These are phyloP conservation scores for Cydia splendana DNA, from an alignment of 1,140 invertebrate species.

Conservation along the genomic window DNA sequence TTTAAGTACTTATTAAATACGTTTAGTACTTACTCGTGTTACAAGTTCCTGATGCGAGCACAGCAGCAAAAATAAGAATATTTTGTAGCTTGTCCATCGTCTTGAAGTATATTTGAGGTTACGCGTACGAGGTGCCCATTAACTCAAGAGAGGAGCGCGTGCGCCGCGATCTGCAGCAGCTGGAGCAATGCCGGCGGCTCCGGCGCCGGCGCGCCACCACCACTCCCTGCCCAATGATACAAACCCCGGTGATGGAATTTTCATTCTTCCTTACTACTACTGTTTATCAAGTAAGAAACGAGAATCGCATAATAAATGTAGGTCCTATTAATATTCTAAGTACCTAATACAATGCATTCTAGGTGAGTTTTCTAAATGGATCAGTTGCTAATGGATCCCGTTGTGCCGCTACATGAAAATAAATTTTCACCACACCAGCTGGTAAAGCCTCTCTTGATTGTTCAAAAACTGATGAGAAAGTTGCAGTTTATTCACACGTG, in stretches of 20 bases:
- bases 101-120: slow-evolving; percentile 39
- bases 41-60: slow-evolving; percentile 58
- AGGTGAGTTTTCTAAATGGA: no score
- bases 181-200: slow-evolving; percentile 48
- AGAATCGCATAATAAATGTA: no score
- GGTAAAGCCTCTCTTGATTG: no score
- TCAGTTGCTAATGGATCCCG: no score
- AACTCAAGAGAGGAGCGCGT: slow-evolving; percentile 32
- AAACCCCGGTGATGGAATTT: neutral
- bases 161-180: slow-evolving; percentile 47
- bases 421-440: no score
- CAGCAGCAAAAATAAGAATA: slow-evolving; percentile 54
- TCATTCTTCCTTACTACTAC: neutral
- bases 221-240: neutral
- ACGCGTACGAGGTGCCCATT: neutral
- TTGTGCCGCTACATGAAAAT: no score
- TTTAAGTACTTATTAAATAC: neutral
- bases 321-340: no score
- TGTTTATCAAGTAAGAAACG: neutral
- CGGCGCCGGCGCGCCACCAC: neutral
- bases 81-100: slow-evolving; percentile 57
- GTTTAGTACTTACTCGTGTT: slow-evolving; percentile 64
- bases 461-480: no score
- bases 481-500: no score
- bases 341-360: no score